These are phyloP conservation scores for Phorcus lineatus DNA, from an alignment of 2,888 invertebrate species.

Conservation along the genomic window DNA sequence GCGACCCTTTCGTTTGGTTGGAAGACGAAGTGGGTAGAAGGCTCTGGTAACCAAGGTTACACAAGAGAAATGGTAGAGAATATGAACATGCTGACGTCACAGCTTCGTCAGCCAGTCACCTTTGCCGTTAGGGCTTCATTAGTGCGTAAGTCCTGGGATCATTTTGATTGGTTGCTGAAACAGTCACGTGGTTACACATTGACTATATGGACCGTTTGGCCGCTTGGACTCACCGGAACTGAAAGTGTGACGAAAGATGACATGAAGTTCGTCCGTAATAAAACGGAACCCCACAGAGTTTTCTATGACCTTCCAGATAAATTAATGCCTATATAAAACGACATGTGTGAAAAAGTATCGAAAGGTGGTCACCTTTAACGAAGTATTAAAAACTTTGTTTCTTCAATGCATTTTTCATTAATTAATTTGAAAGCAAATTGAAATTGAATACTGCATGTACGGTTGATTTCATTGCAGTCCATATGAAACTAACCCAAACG, in stretches of 20 bases:
- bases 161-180: constrained; percentile 80
- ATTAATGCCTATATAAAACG: constrained; percentile 33
- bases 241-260: constrained; percentile 83
- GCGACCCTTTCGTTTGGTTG: constrained; percentile 88
- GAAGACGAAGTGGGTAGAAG: constrained; percentile 85
- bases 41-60: constrained; percentile 71
- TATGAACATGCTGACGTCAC: constrained; percentile 64
- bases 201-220: constrained; percentile 85
- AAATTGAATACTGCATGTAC: too few relatives aligned
- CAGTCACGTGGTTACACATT: constrained; percentile 81
- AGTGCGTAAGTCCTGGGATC: constrained; percentile 82
- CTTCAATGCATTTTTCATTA: too few relatives aligned
- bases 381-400: too few relatives aligned
- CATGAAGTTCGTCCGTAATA: constrained; percentile 82
- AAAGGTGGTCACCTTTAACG: too few relatives aligned
- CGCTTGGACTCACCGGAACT: constrained; percentile 52
- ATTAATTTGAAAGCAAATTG: too few relatives aligned
- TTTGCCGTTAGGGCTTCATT: constrained; percentile 86
- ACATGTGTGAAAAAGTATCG: too few relatives aligned
- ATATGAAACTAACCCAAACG: too few relatives aligned
- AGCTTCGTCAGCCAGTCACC: constrained; percentile 83
- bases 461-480: too few relatives aligned
- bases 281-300: constrained; percentile 82
- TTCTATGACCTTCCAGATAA: constrained; percentile 85
- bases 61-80: constrained; percentile 80